Evolutionary conservation across 2,113 vertebrate species (phyloP).

Genomic region (Corythornis cristatus): DNA sequence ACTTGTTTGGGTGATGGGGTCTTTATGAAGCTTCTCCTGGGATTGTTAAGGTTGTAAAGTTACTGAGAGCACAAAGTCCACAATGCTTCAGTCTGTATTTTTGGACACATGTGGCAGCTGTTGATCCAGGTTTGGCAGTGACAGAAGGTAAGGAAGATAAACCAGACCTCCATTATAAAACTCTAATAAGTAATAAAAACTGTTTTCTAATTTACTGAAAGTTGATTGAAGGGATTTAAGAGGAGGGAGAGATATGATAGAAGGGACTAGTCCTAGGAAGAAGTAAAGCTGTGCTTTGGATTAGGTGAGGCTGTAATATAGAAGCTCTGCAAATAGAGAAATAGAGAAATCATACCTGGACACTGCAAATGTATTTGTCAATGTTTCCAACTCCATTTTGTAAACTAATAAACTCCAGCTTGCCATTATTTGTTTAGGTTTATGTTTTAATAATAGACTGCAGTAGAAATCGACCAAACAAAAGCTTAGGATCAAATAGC

Average conservation of each 20-base stretch:
- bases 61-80: not conserved
- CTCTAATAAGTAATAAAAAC: constrained; percentile 24
- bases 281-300: not conserved
- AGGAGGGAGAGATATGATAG: not conserved
- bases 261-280: not conserved
- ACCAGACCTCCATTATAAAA: not conserved
- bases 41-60: not conserved
- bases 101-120: not conserved
- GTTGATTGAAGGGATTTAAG: constrained; percentile 27
- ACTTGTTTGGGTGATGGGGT: not conserved
- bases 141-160: constrained; percentile 54
- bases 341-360: not conserved
- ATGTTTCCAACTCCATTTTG: not conserved
- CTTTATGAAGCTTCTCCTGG: not conserved
- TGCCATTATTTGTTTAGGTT: not conserved
- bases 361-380: not conserved
- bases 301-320: not conserved
- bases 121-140: not conserved
- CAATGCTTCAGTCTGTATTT: not conserved
- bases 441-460: not conserved
- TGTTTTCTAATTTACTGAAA: constrained; percentile 30
- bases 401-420: not conserved
- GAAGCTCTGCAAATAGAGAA: not conserved
- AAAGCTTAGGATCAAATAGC: not conserved
- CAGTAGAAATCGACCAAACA: not conserved